Evolutionary conservation across 2,113 vertebrate genomes (phyloP).

Genomic region (Sinocyclocheilus anshuiensis): DNA sequence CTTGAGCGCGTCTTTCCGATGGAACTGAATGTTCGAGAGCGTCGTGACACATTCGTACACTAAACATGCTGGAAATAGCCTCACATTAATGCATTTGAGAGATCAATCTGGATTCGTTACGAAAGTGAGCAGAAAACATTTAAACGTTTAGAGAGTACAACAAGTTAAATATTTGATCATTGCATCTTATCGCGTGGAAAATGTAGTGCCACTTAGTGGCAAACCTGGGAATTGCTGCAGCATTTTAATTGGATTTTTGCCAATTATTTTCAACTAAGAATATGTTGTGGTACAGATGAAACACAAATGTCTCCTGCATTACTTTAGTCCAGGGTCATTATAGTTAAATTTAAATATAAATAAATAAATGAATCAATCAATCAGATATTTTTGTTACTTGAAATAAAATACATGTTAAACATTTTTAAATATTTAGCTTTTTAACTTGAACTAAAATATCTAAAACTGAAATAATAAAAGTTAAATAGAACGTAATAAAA

Average conservation of each 20-base stretch:
- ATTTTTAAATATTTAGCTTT: too few species aligned
- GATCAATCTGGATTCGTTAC: not conserved
- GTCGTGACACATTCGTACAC: not conserved
- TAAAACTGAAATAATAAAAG: too few species aligned
- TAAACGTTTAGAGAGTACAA: not conserved
- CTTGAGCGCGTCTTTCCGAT: not conserved
- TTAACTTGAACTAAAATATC: too few species aligned
- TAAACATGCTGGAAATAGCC: not conserved
- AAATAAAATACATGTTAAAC: too few species aligned
- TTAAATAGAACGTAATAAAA: too few species aligned
- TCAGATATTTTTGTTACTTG: too few species aligned
- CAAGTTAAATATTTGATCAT: not conserved
- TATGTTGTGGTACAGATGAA: not conserved
- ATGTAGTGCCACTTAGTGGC: constrained; percentile 11
- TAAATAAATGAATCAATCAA: too few species aligned
- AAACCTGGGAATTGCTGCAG: not conserved
- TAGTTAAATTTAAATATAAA: too few species aligned
- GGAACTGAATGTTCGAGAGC: constrained; percentile 1
- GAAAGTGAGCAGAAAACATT: not conserved
- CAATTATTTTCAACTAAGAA: not conserved
- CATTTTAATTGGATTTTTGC: not conserved
- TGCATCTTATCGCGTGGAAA: not conserved
- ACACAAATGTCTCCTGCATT: not conserved
- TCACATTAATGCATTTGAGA: not conserved
- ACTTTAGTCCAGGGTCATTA: too few species aligned